Percentiles rank a stretch among this genome's conserved stretches.
phyloP scores from a whole-genome alignment of 2,888 invertebrate genomes.

The Chymomyza caudatula region DNA sequence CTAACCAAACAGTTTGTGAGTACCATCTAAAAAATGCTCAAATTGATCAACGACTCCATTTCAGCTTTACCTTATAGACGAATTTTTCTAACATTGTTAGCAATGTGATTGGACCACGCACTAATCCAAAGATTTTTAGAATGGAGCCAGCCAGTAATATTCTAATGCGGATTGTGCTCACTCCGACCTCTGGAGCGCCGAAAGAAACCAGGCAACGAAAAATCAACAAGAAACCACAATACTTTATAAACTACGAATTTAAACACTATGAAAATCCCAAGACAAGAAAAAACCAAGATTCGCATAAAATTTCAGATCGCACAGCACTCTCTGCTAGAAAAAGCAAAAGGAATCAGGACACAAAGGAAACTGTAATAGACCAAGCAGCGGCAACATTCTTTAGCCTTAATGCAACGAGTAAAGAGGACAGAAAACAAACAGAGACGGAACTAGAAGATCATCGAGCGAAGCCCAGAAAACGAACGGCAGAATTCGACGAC shows the following conservation, averaged over 20 bases:
- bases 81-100: constrained; percentile 4
- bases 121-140: constrained; percentile 18
- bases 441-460: too few species aligned
- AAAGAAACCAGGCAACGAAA: background rate
- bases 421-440: too few species aligned
- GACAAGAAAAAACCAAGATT: background rate
- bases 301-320: too few species aligned
- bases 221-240: background rate
- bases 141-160: constrained; percentile 6
- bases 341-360: too few species aligned
- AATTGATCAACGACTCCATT: background rate
- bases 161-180: background rate
- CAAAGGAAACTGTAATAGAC: too few species aligned
- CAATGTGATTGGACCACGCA: background rate
- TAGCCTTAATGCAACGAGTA: too few species aligned
- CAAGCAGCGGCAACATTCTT: too few species aligned
- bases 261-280: constrained; percentile 12
- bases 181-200: background rate
- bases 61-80: background rate
- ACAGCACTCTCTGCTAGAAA: too few species aligned
- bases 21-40: background rate
- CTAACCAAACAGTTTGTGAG: constrained; percentile 6
- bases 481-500: too few species aligned
- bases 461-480: too few species aligned
- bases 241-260: constrained; percentile 37